These are phyloP conservation scores for Spodoptera litura DNA, from an alignment of 1,140 invertebrate genomes.

Conservation along the genomic window DNA sequence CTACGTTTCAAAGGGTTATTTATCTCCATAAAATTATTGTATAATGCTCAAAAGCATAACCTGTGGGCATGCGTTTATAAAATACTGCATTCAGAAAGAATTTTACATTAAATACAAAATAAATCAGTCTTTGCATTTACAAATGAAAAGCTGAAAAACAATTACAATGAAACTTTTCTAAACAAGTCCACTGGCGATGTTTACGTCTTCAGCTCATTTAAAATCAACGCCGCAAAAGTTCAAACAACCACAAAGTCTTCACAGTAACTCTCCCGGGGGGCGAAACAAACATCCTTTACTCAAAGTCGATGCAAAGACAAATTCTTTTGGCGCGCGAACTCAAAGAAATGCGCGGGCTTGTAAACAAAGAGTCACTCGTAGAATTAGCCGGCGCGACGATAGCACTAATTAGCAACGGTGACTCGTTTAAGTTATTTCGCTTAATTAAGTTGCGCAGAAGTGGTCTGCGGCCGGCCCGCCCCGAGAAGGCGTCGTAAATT, in stretches of 20 bases:
- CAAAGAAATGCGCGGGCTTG: constrained; percentile 76
- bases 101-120: no score
- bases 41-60: no score
- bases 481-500: constrained; percentile 79
- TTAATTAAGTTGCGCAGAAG: constrained; percentile 85
- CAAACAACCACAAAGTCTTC: constrained; percentile 64
- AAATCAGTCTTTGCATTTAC: neutral
- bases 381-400: constrained; percentile 80
- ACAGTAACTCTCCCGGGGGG: constrained; percentile 59
- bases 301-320: constrained; percentile 83
- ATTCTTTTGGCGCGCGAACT: constrained; percentile 81
- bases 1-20: no score
- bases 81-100: no score
- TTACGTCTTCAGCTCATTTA: constrained; percentile 51
- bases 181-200: constrained; percentile 37
- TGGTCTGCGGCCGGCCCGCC: constrained; percentile 81
- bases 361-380: constrained; percentile 82
- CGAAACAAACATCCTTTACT: constrained; percentile 81
- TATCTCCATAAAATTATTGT: no score
- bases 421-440: constrained; percentile 85
- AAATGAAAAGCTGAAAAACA: constrained; percentile 16
- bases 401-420: constrained; percentile 83
- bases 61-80: no score
- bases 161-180: constrained; percentile 32
- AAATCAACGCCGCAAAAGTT: constrained; percentile 56